A percentile compares a stretch with the other conserved stretches of the same genome.
Conservation (phyloP, 2,888 invertebrate species). For the Microplitis manilae region DNA sequence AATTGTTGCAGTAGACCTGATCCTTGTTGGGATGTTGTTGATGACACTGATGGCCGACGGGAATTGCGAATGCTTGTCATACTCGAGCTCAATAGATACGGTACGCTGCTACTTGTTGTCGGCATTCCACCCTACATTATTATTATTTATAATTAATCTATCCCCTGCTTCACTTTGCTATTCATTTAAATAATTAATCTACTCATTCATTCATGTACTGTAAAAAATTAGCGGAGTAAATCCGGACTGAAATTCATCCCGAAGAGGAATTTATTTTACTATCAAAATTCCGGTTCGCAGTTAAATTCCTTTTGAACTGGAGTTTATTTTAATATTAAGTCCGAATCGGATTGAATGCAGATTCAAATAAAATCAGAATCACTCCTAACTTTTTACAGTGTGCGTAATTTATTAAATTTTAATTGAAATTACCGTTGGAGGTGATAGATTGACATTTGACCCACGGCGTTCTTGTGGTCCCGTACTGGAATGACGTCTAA, state of each 20-base stretch:
- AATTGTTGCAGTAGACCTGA: conserved; percentile 88
- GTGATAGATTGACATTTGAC: conserved; percentile 88
- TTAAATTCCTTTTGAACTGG: too few relatives aligned
- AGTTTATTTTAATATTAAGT: too few relatives aligned
- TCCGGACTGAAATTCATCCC: too few relatives aligned
- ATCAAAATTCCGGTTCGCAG: too few relatives aligned
- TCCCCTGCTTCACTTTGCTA: not conserved
- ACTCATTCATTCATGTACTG: too few relatives aligned
- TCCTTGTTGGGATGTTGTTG: conserved; percentile 79
- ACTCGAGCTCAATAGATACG: conserved; percentile 86
- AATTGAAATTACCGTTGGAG: conserved; percentile 82
- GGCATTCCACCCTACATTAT: conserved; percentile 86
- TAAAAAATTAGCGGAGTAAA: too few relatives aligned
- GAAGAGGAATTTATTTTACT: too few relatives aligned
- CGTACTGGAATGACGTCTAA: conserved; percentile 91
- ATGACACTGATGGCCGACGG: conserved; percentile 81
- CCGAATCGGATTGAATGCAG: too few relatives aligned
- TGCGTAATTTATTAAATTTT: not conserved
- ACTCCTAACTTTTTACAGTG: too few relatives aligned
- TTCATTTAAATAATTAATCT: not conserved
- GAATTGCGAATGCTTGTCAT: conserved; percentile 82
- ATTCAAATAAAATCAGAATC: too few relatives aligned
- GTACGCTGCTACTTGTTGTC: conserved; percentile 90
- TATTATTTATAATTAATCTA: not conserved
- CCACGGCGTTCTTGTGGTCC: conserved; percentile 91